Evolutionary conservation across 2,888 invertebrate species (phyloP).

Genomic region (Polydrusus tereticollis): DNA sequence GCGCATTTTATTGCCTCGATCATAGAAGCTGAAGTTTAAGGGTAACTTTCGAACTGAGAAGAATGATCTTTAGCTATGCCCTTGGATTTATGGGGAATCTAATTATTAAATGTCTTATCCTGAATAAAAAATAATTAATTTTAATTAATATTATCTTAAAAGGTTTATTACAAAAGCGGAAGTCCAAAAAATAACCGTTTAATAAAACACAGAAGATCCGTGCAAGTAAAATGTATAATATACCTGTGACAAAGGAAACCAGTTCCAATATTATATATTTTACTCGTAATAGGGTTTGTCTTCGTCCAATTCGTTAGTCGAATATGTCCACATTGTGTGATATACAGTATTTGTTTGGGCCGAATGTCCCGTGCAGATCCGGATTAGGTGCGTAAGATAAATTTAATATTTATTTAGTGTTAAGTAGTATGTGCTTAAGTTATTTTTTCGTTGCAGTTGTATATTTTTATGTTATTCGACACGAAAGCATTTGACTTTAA

Average conservation of each 20-base stretch:
- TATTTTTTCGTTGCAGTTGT: neutral
- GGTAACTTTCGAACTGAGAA: too few relatives aligned
- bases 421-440: neutral
- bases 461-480: neutral
- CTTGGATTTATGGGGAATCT: too few relatives aligned
- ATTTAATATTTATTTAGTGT: neutral
- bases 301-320: slow-evolving; percentile 33
- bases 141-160: too few relatives aligned
- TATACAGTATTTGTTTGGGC: slow-evolving; percentile 14
- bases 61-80: too few relatives aligned
- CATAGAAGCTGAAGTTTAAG: too few relatives aligned
- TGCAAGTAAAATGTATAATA: slow-evolving; percentile 32
- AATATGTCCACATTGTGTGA: slow-evolving; percentile 20
- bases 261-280: slow-evolving; percentile 51
- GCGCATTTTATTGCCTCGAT: too few relatives aligned
- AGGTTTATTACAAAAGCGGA: too few relatives aligned
- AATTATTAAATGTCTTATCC: too few relatives aligned
- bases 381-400: slow-evolving; percentile 31
- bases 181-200: slow-evolving; percentile 9
- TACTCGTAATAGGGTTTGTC: slow-evolving; percentile 43
- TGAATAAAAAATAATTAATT: too few relatives aligned
- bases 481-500: too few relatives aligned
- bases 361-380: slow-evolving; percentile 30
- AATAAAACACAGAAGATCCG: neutral
- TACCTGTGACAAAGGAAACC: slow-evolving; percentile 51